These are phyloP conservation scores for Podarcis muralis DNA, from an alignment of 2,113 vertebrate genomes.

Conservation along the genomic window DNA sequence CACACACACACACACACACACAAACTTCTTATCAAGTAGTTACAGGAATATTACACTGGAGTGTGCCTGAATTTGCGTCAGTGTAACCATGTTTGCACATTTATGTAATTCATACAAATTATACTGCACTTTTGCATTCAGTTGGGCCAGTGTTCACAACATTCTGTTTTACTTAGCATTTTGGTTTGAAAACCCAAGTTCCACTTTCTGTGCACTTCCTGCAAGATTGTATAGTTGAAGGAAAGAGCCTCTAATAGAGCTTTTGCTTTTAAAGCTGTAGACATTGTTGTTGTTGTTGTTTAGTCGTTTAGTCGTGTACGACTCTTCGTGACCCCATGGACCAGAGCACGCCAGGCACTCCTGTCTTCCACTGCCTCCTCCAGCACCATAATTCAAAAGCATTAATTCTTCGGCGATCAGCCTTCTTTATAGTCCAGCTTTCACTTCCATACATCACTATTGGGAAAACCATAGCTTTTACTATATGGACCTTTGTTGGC, in stretches of 20 bases:
- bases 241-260: constrained; percentile 1
- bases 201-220: neutral
- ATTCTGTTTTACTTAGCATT: neutral
- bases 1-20: too few relatives aligned
- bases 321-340: too few relatives aligned
- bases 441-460: too few relatives aligned
- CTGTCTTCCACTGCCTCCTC: too few relatives aligned
- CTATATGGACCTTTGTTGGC: too few relatives aligned
- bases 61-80: neutral
- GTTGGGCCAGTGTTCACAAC: neutral
- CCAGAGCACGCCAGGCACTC: too few relatives aligned
- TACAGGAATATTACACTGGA: neutral
- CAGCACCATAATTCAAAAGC: too few relatives aligned
- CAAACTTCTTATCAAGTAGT: neutral
- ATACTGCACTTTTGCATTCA: neutral
- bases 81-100: neutral
- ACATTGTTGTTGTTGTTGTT: too few relatives aligned
- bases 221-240: neutral
- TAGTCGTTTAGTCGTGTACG: too few relatives aligned
- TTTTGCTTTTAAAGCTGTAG: neutral
- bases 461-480: too few relatives aligned
- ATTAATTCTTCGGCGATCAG: too few relatives aligned
- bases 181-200: constrained; percentile 5
- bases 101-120: neutral
- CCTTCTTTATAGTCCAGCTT: too few relatives aligned